phyloP scores from a whole-genome alignment of 2,113 vertebrate genomes.

The Python bivittatus region DNA sequence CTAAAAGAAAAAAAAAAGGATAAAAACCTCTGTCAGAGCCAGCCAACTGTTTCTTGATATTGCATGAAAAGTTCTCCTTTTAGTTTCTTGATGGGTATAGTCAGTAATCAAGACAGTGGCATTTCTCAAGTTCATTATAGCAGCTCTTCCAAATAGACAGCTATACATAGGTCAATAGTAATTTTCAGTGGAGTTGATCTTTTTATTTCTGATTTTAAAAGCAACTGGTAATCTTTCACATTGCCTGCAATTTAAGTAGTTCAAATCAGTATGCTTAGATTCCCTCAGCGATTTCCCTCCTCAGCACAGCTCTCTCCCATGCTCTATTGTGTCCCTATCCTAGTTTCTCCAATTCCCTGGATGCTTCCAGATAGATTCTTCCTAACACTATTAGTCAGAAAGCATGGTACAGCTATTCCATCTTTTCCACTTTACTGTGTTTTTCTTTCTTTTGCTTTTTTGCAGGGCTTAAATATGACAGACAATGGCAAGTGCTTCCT shows the following conservation, averaged over 20 bases:
- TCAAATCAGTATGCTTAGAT: not conserved
- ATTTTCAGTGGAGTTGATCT: not conserved
- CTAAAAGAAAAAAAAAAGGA: not conserved
- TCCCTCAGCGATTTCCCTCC: not conserved
- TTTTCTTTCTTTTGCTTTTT: not conserved
- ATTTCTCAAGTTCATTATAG: not conserved
- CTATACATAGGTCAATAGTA: not conserved
- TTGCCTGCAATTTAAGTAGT: not conserved
- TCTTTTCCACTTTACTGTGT: not conserved
- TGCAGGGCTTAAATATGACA: not conserved
- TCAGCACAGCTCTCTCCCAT: not conserved
- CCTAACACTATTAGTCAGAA: not conserved
- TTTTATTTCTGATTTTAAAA: not conserved
- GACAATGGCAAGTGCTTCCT: not conserved
- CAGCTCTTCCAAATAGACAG: not conserved
- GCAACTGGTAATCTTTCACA: not conserved
- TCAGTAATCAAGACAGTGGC: not conserved
- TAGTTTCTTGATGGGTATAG: not conserved
- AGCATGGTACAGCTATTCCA: not conserved
- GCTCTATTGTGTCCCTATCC: not conserved
- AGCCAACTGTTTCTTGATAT: slow-evolving; percentile 1
- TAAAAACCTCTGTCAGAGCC: not conserved
- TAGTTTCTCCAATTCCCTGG: not conserved
- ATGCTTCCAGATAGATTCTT: not conserved
- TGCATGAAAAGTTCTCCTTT: slow-evolving; percentile 4